Evolutionary conservation across 2,113 vertebrate species (phyloP), one percentile per base, ranked within the genome.

Genomic region (Echinops telfairi): DNA sequence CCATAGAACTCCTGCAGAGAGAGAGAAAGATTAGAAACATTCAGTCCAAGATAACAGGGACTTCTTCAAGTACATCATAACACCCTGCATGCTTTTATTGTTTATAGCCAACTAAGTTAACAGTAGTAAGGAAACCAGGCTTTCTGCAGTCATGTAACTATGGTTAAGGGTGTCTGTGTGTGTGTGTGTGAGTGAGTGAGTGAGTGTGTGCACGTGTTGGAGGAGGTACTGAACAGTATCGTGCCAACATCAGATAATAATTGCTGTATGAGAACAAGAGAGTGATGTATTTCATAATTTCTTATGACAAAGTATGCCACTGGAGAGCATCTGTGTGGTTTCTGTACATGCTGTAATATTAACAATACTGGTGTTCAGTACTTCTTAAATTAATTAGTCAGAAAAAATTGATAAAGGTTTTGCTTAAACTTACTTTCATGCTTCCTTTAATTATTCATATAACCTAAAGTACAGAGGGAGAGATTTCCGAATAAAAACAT

Each of bases 281-380:
- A 83, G 60, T 83, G 76, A 23, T 43, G 88, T 3, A 71, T 62
- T 86, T 70, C 83, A 7, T 62, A 84, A 87, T 88, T 94, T 79
- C 38, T 88, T 66, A 76, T 70, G 62, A 85, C 15, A 91, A 92
- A 91, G 57, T 71, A 40, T 60, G 7, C 33, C 38, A 31, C 20
- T 88, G 25, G 78, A 71, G 53, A 94, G 1, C n/a, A 57, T 83
- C 53, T 79, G 10, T 33, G 57, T 53, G 86, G 64, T 38, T 86
- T 66, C 7, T 53, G 0, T 80, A 36, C 66, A 0, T n/a, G 23
- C 2, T 73, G 82, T 31, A 71, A 23, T 1, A 66, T 85, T 87
- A 95, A 82, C 43, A 89, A 87, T 85, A 3, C 27, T 58, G 66
- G 2, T 85, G 76, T 87, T 82, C 75, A 94, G 33, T 40, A 73